Evolutionary conservation across 2,797 vertebrate genomes (phyloP).

Genomic region (Rallus crepitans): DNA sequence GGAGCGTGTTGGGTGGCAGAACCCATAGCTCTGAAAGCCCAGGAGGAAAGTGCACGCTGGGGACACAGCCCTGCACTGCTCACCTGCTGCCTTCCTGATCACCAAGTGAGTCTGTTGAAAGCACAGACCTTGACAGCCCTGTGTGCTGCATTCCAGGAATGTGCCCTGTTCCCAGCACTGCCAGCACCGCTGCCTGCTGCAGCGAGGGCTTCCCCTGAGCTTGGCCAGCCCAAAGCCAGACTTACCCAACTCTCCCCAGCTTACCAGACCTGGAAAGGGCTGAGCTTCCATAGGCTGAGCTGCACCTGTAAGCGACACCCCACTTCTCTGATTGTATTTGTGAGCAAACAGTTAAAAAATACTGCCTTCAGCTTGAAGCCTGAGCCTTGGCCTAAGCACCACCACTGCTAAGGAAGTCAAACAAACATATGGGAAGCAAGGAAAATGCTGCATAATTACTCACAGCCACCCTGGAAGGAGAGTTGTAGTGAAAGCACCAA

Average conservation of each 20-base stretch:
- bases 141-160: not conserved
- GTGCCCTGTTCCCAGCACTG: fast-evolving
- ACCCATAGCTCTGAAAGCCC: not conserved
- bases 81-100: not conserved
- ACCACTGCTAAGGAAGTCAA: not conserved
- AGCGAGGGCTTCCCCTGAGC: not conserved
- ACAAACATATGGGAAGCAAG: not conserved
- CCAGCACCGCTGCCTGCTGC: not conserved
- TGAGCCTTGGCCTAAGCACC: not conserved
- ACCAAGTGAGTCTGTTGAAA: not conserved
- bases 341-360: not conserved
- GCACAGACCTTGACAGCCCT: not conserved
- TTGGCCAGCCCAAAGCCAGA: not conserved
- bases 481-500: not conserved
- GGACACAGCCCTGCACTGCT: not conserved
- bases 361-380: fast-evolving
- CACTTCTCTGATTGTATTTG: not conserved
- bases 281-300: not conserved
- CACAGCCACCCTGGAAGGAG: not conserved
- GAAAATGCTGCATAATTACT: not conserved
- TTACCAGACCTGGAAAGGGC: not conserved
- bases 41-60: fast-evolving
- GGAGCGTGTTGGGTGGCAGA: fast-evolving
- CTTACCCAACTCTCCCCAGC: not conserved
- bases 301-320: fast-evolving